A percentile compares a stretch with the other conserved stretches of the same genome.
Conservation (phyloP, 2,888 invertebrate genomes). For the Leptodirus hochenwartii region DNA sequence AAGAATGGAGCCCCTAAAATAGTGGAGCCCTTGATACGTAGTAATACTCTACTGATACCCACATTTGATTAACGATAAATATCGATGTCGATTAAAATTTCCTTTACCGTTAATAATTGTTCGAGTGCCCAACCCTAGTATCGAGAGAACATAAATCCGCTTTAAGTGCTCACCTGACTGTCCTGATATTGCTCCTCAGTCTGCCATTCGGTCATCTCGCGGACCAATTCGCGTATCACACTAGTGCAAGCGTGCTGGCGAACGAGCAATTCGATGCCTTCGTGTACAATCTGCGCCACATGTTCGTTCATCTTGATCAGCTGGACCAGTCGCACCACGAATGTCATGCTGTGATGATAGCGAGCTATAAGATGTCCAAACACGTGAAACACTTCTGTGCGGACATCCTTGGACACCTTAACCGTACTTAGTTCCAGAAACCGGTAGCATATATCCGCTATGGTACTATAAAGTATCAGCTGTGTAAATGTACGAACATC, state of each 20-base stretch:
- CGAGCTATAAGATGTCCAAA: slow-evolving; percentile 64
- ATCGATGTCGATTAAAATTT: too few species aligned
- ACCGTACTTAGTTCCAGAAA: slow-evolving; percentile 37
- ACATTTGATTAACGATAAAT: too few species aligned
- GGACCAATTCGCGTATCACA: slow-evolving; percentile 53
- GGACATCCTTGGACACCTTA: slow-evolving; percentile 39
- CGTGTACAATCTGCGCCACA: slow-evolving; percentile 45
- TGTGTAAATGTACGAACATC: too few species aligned
- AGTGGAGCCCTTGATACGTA: too few species aligned
- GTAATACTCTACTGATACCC: too few species aligned
- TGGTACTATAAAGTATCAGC: slow-evolving; percentile 38
- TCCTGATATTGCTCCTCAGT: slow-evolving; percentile 30
- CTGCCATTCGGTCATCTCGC: slow-evolving; percentile 55
- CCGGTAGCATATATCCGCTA: slow-evolving; percentile 60
- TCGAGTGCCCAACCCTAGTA: too few species aligned
- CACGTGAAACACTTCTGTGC: slow-evolving; percentile 58
- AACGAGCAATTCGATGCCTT: slow-evolving; percentile 50
- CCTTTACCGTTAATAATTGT: too few species aligned
- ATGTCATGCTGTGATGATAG: slow-evolving; percentile 67
- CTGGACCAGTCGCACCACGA: slow-evolving; percentile 53
- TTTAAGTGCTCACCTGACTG: too few species aligned
- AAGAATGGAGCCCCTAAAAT: too few species aligned
- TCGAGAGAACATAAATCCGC: too few species aligned
- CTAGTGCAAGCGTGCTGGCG: slow-evolving; percentile 46
- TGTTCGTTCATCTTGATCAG: slow-evolving; percentile 60